Evolutionary conservation across 2,888 invertebrate species (phyloP), one percentile per base, ranked within the genome.

Genomic region (Netelia inedita): DNA sequence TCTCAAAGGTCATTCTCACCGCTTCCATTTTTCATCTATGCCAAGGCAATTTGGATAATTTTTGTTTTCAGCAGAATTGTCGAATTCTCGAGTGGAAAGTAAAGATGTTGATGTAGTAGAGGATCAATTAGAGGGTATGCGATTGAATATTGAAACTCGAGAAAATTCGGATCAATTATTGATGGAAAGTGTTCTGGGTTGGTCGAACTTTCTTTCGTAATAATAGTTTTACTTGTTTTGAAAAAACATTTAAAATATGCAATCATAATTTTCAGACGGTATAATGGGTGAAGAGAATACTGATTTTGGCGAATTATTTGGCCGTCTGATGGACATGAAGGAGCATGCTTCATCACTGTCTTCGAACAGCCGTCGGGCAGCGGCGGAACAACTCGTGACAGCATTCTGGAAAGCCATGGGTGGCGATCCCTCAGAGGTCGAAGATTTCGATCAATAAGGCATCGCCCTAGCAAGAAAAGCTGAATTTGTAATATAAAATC

Each of bases 351-450:
- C 95, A 79, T 94, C 94, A 11, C 91, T 97, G 89, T 95, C 96
- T 16, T 94, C 94, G n/a, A 95, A 95, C 83, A 95, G 96, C 90
- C 94, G 96, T 85, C 95, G 96, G 91, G 95, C 95, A 72, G 96
- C 96, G 91, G 97, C 97, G 5, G 97, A 97, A 92, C 95, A 96
- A 93, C 95, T 97, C 91, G 96, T 96, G 0, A 94, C 96, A 84
- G 96, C 96, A 16, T 97, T 97, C 92, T 97, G 96, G 96, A 95
- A 95, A 90, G 96, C 96, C 0, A 96, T 97, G 90, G 96, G 96
- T 19, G 96, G 96, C 19, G 96, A 96, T 91, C 95, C 95, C 84
- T 96, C 96, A 86, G 97, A 97, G 93, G 94, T 96, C 85, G 94
- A 94, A 79, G 95, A 95, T 91, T 90, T 93, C 78, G 94, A 94